These are phyloP conservation scores for Aulostomus chinensis DNA, from an alignment of 2,797 vertebrate species.

Conservation along the genomic window DNA sequence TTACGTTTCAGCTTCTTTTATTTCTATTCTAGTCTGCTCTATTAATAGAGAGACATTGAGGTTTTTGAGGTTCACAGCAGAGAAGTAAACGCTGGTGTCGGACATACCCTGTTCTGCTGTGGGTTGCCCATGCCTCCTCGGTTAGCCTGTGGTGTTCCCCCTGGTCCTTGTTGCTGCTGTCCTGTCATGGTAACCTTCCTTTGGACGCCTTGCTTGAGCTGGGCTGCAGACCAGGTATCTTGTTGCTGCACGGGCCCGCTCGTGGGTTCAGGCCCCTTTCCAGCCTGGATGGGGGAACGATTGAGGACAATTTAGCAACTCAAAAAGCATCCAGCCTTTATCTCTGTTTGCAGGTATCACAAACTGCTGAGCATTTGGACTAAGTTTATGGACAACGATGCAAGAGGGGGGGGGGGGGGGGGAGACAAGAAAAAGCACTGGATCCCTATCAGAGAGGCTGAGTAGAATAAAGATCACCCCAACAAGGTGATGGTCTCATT, in stretches of 20 bases:
- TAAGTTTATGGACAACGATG: constrained; percentile 6
- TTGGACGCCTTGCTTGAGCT: constrained; percentile 77
- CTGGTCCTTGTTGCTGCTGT: constrained; percentile 77
- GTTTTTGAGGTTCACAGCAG: constrained; percentile 4
- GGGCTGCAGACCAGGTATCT: constrained; percentile 49
- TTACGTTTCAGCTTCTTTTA: constrained; percentile 41
- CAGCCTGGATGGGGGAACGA: constrained; percentile 78
- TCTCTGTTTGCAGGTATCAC: constrained; percentile 14
- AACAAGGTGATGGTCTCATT: constrained; percentile 78
- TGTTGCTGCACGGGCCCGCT: constrained; percentile 72
- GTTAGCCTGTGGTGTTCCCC: constrained; percentile 57
- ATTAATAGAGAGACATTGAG: constrained; percentile 29
- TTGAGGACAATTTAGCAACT: constrained; percentile 16
- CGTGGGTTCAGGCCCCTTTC: constrained; percentile 77
- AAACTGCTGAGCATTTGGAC: neutral
- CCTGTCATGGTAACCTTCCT: constrained; percentile 89
- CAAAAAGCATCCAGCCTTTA: neutral
- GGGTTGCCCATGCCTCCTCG: constrained; percentile 81
- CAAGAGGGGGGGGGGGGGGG: neutral
- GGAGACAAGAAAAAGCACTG: neutral
- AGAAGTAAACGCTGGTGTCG: neutral
- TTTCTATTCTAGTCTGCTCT: constrained; percentile 15
- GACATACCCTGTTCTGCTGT: constrained; percentile 79
- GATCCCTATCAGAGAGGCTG: constrained; percentile 52
- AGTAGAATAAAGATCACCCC: constrained; percentile 64